These are phyloP conservation scores for Microtus agrestis DNA, from an alignment of 2,797 vertebrate species.

Conservation along the genomic window DNA sequence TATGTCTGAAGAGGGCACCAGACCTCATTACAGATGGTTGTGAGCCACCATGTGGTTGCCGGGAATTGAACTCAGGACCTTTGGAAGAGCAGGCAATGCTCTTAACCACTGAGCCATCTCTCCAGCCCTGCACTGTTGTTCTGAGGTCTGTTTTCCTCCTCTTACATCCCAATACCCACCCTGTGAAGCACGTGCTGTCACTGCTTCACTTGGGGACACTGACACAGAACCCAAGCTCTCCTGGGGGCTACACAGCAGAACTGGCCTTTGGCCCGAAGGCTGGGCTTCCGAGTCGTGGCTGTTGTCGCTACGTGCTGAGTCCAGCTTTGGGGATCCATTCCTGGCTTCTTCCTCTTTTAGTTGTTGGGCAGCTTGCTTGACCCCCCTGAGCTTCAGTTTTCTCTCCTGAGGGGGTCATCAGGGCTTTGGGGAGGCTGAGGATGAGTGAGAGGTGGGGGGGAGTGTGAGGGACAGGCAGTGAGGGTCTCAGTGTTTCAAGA, in stretches of 20 bases:
- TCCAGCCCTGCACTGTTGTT: background rate
- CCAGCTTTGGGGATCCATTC: background rate
- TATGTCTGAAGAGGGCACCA: too few relatives aligned
- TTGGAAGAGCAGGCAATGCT: too few relatives aligned
- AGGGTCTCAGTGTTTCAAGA: background rate
- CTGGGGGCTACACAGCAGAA: background rate
- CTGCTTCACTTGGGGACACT: background rate
- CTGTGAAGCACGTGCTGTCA: background rate
- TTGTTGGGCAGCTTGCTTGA: background rate
- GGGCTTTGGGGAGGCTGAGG: background rate
- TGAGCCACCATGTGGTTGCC: too few relatives aligned
- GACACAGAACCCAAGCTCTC: background rate
- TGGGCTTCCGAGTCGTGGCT: background rate
- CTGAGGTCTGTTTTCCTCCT: background rate
- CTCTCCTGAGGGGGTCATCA: background rate
- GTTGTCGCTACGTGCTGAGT: fast-evolving
- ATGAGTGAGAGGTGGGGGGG: background rate
- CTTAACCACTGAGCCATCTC: too few relatives aligned
- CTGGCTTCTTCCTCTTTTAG: background rate
- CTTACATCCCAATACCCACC: background rate
- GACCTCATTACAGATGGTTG: too few relatives aligned
- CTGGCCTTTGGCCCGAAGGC: background rate
- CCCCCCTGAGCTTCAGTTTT: background rate
- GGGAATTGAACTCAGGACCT: too few relatives aligned
- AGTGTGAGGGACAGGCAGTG: background rate